A percentile compares a stretch with the other conserved stretches of the same genome.
Conservation (phyloP, 2,888 invertebrate genomes). For the Drosophila emarginata region DNA sequence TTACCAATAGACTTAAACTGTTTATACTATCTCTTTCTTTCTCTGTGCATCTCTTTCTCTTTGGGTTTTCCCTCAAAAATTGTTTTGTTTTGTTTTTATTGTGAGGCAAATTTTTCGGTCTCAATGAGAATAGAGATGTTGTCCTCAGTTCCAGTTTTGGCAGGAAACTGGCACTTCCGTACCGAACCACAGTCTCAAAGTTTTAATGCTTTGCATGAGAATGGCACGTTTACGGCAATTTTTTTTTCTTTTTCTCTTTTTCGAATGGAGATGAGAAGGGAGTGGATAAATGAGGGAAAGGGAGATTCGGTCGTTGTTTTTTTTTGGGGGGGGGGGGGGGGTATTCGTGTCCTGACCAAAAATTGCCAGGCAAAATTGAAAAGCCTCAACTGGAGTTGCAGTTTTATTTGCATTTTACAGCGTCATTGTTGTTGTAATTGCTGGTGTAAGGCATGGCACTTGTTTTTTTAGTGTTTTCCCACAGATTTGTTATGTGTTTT, state of each 20-base stretch:
- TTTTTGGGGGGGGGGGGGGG: neutral
- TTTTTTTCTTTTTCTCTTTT: constrained; percentile 31
- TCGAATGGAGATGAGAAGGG: neutral
- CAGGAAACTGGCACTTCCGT: constrained; percentile 71
- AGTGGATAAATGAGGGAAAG: neutral
- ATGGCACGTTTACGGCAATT: constrained; percentile 72
- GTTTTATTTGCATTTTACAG: constrained; percentile 63
- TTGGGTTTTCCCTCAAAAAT: neutral
- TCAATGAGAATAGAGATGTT: constrained; percentile 28
- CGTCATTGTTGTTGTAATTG: constrained; percentile 73
- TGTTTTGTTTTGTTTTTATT: constrained; percentile 68
- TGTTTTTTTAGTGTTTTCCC: constrained; percentile 19
- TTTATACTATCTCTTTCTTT: constrained; percentile 45
- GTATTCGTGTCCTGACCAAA: constrained; percentile 27
- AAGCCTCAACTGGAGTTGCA: constrained; percentile 70
- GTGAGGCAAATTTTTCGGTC: constrained; percentile 64
- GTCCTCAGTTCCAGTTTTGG: constrained; percentile 14
- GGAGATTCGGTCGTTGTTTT: constrained; percentile 26
- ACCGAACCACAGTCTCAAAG: constrained; percentile 37
- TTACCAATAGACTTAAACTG: constrained; percentile 71
- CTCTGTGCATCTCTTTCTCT: neutral
- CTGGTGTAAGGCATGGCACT: constrained; percentile 63
- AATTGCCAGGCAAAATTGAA: constrained; percentile 57
- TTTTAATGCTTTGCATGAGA: constrained; percentile 73
- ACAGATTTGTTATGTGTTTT: constrained; percentile 11